phyloP scores from a whole-genome alignment of 2,888 invertebrate species.

The Alloplasta piceator region DNA sequence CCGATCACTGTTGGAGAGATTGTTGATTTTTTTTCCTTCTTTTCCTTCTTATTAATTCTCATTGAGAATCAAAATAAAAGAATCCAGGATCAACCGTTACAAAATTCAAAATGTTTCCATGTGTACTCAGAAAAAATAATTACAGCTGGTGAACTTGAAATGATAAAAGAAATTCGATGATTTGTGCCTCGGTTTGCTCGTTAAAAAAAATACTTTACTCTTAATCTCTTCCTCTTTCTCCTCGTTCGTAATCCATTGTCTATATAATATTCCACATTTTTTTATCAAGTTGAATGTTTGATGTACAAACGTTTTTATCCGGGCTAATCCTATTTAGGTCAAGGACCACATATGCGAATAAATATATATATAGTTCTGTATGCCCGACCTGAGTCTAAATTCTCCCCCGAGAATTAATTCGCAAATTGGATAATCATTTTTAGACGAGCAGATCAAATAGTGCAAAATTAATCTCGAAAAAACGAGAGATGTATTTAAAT shows the following conservation, averaged over 20 bases:
- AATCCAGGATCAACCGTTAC: no score
- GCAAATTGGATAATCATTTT: neutral
- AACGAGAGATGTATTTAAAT: no score
- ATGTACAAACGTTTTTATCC: slow-evolving; percentile 13
- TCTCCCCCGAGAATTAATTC: slow-evolving; percentile 5
- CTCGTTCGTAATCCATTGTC: neutral
- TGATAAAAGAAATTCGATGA: no score
- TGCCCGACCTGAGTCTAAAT: neutral
- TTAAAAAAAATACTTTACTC: neutral
- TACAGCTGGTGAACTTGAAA: neutral
- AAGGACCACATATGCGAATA: slow-evolving; percentile 41
- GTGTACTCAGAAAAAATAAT: neutral
- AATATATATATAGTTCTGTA: neutral
- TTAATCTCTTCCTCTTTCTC: neutral
- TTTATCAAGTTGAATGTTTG: slow-evolving; percentile 1
- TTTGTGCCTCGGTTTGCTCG: no score
- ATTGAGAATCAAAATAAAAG: no score
- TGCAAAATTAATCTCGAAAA: no score
- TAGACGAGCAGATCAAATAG: no score
- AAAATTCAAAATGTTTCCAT: neutral
- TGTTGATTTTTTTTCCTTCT: no score
- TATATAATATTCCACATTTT: slow-evolving; percentile 11
- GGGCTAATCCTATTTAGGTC: slow-evolving; percentile 46
- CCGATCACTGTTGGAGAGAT: no score
- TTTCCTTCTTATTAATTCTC: no score